A percentile compares a stretch with the other conserved stretches of the same genome.
Evolutionary conservation across 2,888 invertebrate genomes (phyloP).

Genomic region (Chorisops tibialis): DNA sequence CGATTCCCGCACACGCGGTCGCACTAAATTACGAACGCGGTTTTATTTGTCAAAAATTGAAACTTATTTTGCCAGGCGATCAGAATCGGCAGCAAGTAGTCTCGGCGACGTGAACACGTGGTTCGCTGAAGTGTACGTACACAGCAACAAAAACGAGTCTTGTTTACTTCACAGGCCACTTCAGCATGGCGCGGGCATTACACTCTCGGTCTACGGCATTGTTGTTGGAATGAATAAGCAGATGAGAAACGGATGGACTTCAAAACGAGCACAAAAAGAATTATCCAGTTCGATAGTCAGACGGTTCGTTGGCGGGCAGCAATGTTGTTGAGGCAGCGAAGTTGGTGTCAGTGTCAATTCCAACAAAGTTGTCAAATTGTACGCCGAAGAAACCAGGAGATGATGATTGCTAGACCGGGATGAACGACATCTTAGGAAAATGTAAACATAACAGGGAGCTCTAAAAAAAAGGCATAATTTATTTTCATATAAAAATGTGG

Average conservation of each 20-base stretch:
- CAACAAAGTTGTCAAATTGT: slow-evolving; percentile 31
- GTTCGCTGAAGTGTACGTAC: slow-evolving; percentile 19
- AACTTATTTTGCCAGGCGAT: slow-evolving; percentile 51
- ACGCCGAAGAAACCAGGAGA: slow-evolving; percentile 27
- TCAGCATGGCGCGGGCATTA: too few species aligned
- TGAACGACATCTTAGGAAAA: too few species aligned
- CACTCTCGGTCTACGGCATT: neutral
- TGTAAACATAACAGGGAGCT: too few species aligned
- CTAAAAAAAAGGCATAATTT: too few species aligned
- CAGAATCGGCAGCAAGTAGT: slow-evolving; percentile 37
- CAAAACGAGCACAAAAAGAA: neutral
- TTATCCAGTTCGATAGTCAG: too few species aligned
- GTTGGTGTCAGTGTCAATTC: too few species aligned
- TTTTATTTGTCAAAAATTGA: slow-evolving; percentile 52
- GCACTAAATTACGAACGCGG: slow-evolving; percentile 45
- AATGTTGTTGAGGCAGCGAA: too few species aligned
- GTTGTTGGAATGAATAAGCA: neutral
- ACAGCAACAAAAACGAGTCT: neutral
- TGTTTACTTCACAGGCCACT: too few species aligned
- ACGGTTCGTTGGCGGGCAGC: too few species aligned
- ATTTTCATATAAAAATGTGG: too few species aligned
- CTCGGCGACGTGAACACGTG: slow-evolving; percentile 1
- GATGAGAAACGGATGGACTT: neutral
- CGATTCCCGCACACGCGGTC: slow-evolving; percentile 4
- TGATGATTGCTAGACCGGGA: slow-evolving; percentile 1